Conservation (phyloP, 2,113 vertebrate species). For the Campylomormyrus tamandua region DNA sequence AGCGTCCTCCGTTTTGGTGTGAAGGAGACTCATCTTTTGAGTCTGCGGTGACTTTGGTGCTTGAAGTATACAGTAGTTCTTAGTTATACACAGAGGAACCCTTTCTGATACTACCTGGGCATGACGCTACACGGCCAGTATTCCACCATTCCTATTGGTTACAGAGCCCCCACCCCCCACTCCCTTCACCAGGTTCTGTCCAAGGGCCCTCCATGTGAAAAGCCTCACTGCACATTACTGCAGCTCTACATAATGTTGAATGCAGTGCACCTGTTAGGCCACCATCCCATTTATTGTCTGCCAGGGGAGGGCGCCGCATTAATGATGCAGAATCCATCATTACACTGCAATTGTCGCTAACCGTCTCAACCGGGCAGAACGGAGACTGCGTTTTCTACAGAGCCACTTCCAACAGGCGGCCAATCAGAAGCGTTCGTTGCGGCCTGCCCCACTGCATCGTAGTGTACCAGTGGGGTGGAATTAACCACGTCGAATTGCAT, state of each 20-base stretch:
- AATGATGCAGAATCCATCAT: neutral
- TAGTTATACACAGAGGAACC: neutral
- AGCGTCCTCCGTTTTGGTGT: neutral
- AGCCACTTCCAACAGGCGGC: neutral
- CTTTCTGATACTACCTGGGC: neutral
- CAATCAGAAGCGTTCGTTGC: neutral
- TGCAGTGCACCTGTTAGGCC: constrained; percentile 27
- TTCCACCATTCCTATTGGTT: constrained; percentile 23
- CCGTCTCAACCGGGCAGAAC: neutral
- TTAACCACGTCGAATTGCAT: neutral
- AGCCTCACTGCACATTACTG: constrained; percentile 28
- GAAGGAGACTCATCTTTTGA: neutral
- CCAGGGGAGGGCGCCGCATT: constrained; percentile 28
- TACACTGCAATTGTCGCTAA: neutral
- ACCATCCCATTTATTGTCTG: constrained; percentile 14
- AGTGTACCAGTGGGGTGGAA: neutral
- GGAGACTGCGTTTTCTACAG: neutral
- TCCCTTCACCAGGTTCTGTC: constrained; percentile 24
- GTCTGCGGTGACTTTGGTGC: neutral
- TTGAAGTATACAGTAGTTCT: neutral
- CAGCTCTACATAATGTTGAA: constrained; percentile 29
- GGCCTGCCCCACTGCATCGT: neutral
- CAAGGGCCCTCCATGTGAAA: constrained; percentile 31
- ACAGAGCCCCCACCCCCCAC: constrained; percentile 27
- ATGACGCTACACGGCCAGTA: constrained; percentile 17